Conservation (phyloP, 92 coral and sea anemone species). For the Zoanthus solanderi region DNA sequence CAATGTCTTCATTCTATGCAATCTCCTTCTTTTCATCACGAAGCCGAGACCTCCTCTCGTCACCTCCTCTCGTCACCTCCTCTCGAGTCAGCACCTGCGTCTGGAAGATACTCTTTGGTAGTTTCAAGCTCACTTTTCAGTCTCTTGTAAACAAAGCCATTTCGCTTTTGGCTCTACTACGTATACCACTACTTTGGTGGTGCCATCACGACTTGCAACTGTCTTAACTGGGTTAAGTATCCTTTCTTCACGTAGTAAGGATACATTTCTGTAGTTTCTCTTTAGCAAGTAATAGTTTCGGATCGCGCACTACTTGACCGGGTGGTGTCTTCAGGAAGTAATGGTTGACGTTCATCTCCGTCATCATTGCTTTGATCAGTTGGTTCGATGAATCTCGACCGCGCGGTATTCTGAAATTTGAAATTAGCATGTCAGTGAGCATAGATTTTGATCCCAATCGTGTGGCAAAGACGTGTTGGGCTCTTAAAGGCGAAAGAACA, state of each 20-base stretch:
- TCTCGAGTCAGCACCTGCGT: neutral
- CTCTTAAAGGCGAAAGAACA: constrained; percentile 16
- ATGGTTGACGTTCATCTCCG: too few relatives aligned
- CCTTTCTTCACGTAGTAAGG: neutral
- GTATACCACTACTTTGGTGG: neutral
- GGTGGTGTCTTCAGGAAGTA: too few relatives aligned
- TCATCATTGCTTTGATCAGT: neutral
- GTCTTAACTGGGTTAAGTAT: neutral
- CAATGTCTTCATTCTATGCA: neutral
- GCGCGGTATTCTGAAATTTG: neutral
- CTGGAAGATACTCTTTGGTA: neutral
- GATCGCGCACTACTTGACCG: too few relatives aligned
- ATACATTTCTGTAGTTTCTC: neutral
- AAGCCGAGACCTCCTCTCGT: neutral
- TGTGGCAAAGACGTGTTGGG: neutral
- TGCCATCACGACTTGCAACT: neutral
- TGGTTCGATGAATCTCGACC: too few relatives aligned
- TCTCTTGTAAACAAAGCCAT: neutral
- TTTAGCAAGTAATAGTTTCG: too few relatives aligned
- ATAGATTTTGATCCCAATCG: neutral
- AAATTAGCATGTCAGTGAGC: neutral
- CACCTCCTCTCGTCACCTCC: neutral
- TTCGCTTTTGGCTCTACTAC: constrained; percentile 17
- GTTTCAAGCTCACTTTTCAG: neutral
- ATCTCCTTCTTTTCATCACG: neutral